phyloP scores from a whole-genome alignment of 2,797 vertebrate genomes.

The Typhlichthys subterraneus region DNA sequence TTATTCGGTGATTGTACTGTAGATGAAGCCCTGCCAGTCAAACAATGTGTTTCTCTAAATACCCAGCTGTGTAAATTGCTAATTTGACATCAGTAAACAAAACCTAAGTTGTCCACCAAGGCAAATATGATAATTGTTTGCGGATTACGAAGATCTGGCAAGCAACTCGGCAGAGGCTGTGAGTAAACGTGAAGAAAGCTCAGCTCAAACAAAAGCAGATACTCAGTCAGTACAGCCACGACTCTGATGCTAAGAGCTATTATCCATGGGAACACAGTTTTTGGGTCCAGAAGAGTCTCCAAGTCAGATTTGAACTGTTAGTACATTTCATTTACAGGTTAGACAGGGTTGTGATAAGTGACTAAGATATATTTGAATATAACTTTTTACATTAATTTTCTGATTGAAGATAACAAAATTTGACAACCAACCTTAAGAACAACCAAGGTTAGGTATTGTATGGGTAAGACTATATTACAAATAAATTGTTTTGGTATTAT shows the following conservation, averaged over 20 bases:
- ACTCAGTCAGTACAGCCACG: constrained; percentile 56
- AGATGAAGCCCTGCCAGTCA: constrained; percentile 56
- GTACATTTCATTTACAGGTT: neutral
- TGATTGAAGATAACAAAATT: too few relatives aligned
- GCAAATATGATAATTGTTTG: constrained; percentile 82
- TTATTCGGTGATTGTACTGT: constrained; percentile 28
- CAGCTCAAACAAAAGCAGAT: constrained; percentile 74
- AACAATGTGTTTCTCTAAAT: constrained; percentile 68
- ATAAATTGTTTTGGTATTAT: too few relatives aligned
- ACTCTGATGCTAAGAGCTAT: constrained; percentile 31
- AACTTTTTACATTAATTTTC: too few relatives aligned
- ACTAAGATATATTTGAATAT: too few relatives aligned
- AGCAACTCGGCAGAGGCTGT: constrained; percentile 70
- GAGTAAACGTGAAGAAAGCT: constrained; percentile 75
- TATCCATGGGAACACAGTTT: constrained; percentile 48
- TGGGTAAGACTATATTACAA: too few relatives aligned
- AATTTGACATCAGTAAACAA: constrained; percentile 77
- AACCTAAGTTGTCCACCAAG: constrained; percentile 68
- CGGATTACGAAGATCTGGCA: constrained; percentile 77
- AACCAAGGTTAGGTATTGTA: too few relatives aligned
- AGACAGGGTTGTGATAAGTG: neutral
- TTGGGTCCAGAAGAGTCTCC: constrained; percentile 43
- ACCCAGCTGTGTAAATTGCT: constrained; percentile 79
- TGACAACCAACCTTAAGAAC: too few relatives aligned
- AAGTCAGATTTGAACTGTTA: constrained; percentile 23